Conservation (phyloP, 2,888 invertebrate genomes). For the Taphrorychus bicolor region DNA sequence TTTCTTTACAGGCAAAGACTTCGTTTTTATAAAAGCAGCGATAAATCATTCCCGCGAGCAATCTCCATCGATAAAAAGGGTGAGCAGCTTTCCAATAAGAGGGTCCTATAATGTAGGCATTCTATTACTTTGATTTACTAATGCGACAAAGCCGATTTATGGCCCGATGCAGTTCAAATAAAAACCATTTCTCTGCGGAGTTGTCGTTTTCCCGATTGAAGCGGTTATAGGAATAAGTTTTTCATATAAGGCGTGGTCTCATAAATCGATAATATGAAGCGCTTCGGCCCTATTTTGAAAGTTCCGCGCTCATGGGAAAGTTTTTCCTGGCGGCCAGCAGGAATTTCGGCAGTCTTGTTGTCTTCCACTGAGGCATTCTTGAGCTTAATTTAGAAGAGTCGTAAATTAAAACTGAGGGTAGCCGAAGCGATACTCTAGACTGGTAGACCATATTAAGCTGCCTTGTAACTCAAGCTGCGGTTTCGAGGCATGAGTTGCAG, state of each 20-base stretch:
- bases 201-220: conserved; percentile 55
- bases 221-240: conserved; percentile 54
- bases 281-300: neutral
- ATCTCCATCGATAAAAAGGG: conserved; percentile 36
- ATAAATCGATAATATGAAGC: conserved; percentile 11
- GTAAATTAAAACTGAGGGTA: conserved; percentile 24
- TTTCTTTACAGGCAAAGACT: too few relatives aligned
- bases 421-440: conserved; percentile 21
- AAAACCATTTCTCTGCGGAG: conserved; percentile 51
- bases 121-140: conserved; percentile 53
- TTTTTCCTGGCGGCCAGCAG: neutral
- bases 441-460: conserved; percentile 57
- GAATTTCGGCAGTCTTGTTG: neutral
- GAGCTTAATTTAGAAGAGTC: conserved; percentile 12
- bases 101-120: conserved; percentile 52
- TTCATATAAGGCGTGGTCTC: conserved; percentile 48
- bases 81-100: conserved; percentile 44
- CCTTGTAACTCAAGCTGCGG: conserved; percentile 58
- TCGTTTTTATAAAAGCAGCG: conserved; percentile 19
- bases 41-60: conserved; percentile 23
- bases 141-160: conserved; percentile 47
- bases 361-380: conserved; percentile 3
- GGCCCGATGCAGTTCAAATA: conserved; percentile 47
- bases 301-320: neutral
- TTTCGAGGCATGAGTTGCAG: conserved; percentile 55